Percentiles rank a stretch among this genome's conserved stretches.
Evolutionary conservation across 2,113 vertebrate genomes (phyloP).

Genomic region (Psilopogon haemacephalus): DNA sequence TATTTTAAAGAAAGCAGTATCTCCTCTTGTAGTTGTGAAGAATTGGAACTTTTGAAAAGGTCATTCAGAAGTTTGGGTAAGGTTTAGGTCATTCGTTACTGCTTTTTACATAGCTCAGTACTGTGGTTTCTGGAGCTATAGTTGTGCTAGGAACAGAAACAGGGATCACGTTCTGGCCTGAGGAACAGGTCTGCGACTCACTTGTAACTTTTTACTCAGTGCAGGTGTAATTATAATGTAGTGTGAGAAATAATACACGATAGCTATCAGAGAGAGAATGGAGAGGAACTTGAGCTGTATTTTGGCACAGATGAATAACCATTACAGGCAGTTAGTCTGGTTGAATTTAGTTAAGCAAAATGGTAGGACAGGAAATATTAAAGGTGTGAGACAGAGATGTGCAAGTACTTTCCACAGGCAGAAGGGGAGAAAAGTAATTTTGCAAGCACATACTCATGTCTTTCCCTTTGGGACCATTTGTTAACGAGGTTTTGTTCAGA

Average conservation of each 20-base stretch:
- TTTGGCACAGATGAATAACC: background rate
- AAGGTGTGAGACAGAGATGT: background rate
- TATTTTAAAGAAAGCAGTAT: background rate
- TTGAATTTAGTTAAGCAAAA: background rate
- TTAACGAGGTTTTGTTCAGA: background rate
- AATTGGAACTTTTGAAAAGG: background rate
- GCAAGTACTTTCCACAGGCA: background rate
- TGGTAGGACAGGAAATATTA: background rate
- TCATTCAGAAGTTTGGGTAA: background rate
- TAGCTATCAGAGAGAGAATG: background rate
- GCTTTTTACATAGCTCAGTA: background rate
- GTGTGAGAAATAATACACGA: background rate
- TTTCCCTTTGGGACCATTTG: background rate
- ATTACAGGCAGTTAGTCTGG: background rate
- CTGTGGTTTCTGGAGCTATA: background rate
- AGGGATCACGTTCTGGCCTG: background rate
- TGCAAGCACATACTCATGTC: background rate
- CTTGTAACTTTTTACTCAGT: background rate
- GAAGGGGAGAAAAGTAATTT: background rate
- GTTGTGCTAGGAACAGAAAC: background rate
- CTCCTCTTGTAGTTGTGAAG: background rate
- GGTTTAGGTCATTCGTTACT: background rate
- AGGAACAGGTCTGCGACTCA: background rate
- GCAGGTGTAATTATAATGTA: background rate
- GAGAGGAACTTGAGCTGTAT: background rate